A percentile compares a stretch with the other conserved stretches of the same genome.
phyloP scores from a whole-genome alignment of 2,888 invertebrate species.

The Mythimna loreyi region DNA sequence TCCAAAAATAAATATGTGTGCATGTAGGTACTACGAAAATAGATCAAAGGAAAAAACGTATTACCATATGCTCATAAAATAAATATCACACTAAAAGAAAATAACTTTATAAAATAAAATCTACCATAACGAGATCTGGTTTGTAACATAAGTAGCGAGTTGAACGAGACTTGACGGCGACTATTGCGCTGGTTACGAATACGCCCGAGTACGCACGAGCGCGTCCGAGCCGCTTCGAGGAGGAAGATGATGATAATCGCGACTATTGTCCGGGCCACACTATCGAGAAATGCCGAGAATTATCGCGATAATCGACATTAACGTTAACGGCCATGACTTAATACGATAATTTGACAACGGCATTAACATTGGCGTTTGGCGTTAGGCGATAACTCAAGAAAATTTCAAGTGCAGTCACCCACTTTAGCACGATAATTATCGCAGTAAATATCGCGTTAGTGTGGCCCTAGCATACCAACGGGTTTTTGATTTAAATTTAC shows the following conservation, averaged over 20 bases:
- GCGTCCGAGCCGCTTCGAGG: slow-evolving; percentile 38
- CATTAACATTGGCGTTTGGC: too few species aligned
- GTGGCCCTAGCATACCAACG: too few species aligned
- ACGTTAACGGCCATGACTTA: too few species aligned
- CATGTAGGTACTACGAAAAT: slow-evolving; percentile 26
- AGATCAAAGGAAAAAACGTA: slow-evolving; percentile 23
- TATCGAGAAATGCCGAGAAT: too few species aligned
- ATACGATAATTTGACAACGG: too few species aligned
- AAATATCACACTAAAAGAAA: slow-evolving; percentile 34
- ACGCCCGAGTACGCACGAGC: slow-evolving; percentile 38
- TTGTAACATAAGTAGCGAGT: slow-evolving; percentile 60
- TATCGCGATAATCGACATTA: too few species aligned
- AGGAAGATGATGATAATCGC: slow-evolving; percentile 58
- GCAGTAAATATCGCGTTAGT: too few species aligned
- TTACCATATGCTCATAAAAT: slow-evolving; percentile 29
- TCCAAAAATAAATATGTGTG: slow-evolving; percentile 35
- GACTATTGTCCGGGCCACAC: too few species aligned
- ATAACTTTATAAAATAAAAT: slow-evolving; percentile 54
- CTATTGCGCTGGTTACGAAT: slow-evolving; percentile 56
- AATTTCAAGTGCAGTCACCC: too few species aligned
- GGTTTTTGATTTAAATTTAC: slow-evolving; percentile 45
- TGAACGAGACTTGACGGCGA: slow-evolving; percentile 65
- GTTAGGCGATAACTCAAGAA: too few species aligned
- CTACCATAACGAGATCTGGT: slow-evolving; percentile 60
- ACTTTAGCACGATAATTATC: too few species aligned